Base-by-base conservation (phyloP, 1,140 invertebrate genomes). In the Drosophila orena region DNA sequence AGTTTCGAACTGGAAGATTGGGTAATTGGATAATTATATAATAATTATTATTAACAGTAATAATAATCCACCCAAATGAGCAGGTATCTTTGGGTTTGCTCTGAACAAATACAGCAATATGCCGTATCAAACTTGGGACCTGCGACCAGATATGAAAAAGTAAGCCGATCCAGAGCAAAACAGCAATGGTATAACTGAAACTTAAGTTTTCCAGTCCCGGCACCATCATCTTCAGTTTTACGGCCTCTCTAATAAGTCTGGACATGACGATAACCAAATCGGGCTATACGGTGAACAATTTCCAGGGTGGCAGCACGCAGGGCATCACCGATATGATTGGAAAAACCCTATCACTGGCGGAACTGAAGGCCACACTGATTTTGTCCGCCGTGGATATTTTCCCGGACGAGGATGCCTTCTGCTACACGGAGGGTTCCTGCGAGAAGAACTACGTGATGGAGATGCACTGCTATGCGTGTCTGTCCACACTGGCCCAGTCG, bases 41-140 rank as follows among this genome's bases (percentile, higher is more conserved):
- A n/a, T n/a, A n/a, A n/a, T n/a, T n/a, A n/a, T n/a, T n/a, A n/a
- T n/a, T n/a, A n/a, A n/a, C n/a, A n/a, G n/a, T n/a, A n/a, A n/a
- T 1, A 24, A 37, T 10, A 10, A 30, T 4, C 30, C 4, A 17
- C 11, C 35, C 0, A n/a, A 40, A 43, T 3, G 15, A 10, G 3
- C 38, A 91, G 91, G 91, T 80, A 94, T 95, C 12, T 96, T 97
- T 60, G 96, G 95, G 3, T 93, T 97, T 46, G 96, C 96, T 0
- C 93, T 94, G 2, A 94, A 95, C 73, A 94, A 95, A 44, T 97
- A 96, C 92, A 94, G 95, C 20, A 97, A 97, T 92, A 93, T 97
- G 66, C 97, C 97, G 0, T 97, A 96, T 90, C 97, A 97, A 92
- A 96, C 95, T 7, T 98, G 96, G 96, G 97, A 97, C 84, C 75